Evolutionary conservation across 2,113 vertebrate genomes (phyloP).

Genomic region (human (Homo sapiens)): DNA sequence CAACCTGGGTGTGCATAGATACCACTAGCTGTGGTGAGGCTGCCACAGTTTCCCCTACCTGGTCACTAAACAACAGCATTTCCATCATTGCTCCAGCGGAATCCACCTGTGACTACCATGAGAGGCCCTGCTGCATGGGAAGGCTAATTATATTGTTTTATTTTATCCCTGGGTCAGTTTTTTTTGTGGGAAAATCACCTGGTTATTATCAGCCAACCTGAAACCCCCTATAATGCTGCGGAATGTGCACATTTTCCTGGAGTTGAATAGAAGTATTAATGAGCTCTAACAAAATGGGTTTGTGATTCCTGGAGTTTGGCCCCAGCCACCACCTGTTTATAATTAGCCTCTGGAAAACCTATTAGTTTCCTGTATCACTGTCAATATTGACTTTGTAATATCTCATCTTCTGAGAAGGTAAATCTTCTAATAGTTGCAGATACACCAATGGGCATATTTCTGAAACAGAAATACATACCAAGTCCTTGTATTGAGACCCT

Average conservation of each 20-base stretch:
- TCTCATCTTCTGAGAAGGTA: conserved; percentile 60
- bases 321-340: conserved; percentile 80
- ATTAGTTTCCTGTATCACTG: conserved; percentile 35
- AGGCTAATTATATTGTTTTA: not conserved
- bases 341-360: conserved; percentile 77
- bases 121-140: not conserved
- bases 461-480: conserved; percentile 36
- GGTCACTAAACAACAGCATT: not conserved
- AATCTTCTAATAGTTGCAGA: not conserved
- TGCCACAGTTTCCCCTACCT: fast-evolving
- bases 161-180: not conserved
- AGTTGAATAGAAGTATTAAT: conserved; percentile 77
- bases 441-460: conserved; percentile 53
- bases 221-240: conserved; percentile 43
- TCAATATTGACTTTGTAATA: conserved; percentile 60
- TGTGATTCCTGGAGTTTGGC: conserved; percentile 79
- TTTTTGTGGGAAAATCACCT: conserved; percentile 32
- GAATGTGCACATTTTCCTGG: conserved; percentile 80
- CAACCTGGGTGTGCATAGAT: not conserved
- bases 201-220: conserved; percentile 66
- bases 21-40: not conserved
- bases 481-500: conserved; percentile 8
- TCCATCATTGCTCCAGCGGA: not conserved
- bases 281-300: conserved; percentile 77
- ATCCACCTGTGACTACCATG: not conserved